Base-by-base conservation (phyloP, 2,888 invertebrate species). In the Andrena fulva region DNA sequence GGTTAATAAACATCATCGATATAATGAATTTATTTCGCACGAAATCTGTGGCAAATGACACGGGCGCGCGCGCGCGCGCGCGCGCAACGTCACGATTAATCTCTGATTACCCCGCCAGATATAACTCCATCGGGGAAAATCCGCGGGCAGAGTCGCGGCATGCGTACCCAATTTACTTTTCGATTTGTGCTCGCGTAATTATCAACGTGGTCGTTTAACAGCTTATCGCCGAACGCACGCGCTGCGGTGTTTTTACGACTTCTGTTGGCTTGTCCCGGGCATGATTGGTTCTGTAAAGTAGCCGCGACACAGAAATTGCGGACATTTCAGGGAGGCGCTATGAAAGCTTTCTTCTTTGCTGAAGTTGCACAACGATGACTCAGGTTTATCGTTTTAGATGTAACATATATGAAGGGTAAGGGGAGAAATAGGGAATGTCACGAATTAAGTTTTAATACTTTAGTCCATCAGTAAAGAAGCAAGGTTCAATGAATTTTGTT, bases 31-130 rank as follows among this genome's bases (percentile, higher is more conserved):
- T 62, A 76, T 64, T 76, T 24, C 48, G 35, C 54, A n/a, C 31
- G 68, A 68, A 81, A 76, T 81, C 81, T 72, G 82, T 63, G 76
- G 71, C 71, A 54, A 68, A 64, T 68, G 63, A 80, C 81, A 67
- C 68, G 42, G 20, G 12, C 16, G 24, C 12, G 52, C 63, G 42
- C 24, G 12, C 16, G 24, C 12, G 52, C 63, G 42, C 24, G 12
- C 16, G 24, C 12, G 52, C 63, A 59, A 67, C 63, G 63, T 68
- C 42, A 59, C 63, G 71, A 81, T 81, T 67, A 82, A 71, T 67
- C 67, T 20, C 29, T 64, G 67, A 76, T 76, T 80, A 81, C 56
- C 42, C 59, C n/a, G 7, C 7, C 56, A 33, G 67, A 76, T 68
- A 76, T 81, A 81, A 82, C 82, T 52, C 35, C n/a, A 31, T 24